Evolutionary conservation across 1,140 invertebrate genomes (phyloP).

Genomic region (Drosophila aff.): DNA sequence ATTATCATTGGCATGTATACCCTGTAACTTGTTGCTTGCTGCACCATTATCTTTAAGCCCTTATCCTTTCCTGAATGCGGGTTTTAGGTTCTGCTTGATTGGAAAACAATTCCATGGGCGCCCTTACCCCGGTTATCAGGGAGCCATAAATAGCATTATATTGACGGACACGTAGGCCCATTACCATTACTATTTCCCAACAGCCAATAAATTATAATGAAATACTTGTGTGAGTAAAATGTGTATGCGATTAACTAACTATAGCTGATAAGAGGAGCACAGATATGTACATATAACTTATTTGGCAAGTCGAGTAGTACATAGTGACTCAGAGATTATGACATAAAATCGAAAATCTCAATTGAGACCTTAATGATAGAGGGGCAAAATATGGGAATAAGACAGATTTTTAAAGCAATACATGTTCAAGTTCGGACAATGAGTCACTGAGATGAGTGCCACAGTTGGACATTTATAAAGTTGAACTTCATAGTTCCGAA

Average conservation of each 20-base stretch:
- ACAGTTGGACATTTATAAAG: neutral
- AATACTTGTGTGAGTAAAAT: conserved; percentile 16
- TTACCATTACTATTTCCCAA: conserved; percentile 48
- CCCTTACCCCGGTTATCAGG: conserved; percentile 45
- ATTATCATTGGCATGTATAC: conserved; percentile 2
- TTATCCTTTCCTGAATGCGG: conserved; percentile 27
- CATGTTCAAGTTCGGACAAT: neutral
- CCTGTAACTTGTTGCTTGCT: conserved; percentile 13
- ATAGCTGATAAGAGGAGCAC: conserved; percentile 50
- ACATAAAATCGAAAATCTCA: neutral
- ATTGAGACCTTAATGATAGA: neutral
- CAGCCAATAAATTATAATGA: conserved; percentile 64
- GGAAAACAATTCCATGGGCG: conserved; percentile 32
- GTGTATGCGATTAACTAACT: conserved; percentile 40
- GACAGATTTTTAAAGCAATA: neutral
- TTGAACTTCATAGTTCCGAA: neutral
- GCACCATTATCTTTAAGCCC: conserved; percentile 23
- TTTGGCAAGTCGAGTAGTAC: conserved; percentile 2
- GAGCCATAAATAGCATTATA: conserved; percentile 59
- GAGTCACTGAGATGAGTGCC: conserved; percentile 6
- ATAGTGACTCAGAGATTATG: conserved; percentile 14
- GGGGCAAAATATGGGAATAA: neutral
- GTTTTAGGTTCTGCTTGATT: conserved; percentile 15
- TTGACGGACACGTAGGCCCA: conserved; percentile 48
- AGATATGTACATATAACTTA: neutral